These are phyloP conservation scores for Frankliniella fusca DNA, from an alignment of 2,888 invertebrate genomes.

Conservation along the genomic window DNA sequence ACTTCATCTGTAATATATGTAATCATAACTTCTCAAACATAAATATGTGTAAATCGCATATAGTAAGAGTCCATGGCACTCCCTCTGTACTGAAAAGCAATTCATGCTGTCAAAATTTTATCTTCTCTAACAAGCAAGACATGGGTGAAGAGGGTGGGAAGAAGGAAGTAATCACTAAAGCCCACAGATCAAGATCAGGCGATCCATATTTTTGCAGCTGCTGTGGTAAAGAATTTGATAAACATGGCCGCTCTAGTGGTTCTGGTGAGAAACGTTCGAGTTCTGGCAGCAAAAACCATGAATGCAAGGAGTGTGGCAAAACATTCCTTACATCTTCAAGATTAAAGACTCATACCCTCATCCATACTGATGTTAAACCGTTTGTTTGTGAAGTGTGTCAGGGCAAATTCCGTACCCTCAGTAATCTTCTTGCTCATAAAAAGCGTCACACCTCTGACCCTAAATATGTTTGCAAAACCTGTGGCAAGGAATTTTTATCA, in stretches of 20 bases:
- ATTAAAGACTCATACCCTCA: slow-evolving; percentile 3
- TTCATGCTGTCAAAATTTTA: background rate
- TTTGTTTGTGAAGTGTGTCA: background rate
- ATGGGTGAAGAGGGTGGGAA: too few species aligned
- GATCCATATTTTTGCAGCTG: background rate
- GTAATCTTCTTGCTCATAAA: background rate
- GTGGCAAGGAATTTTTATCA: slow-evolving; percentile 13
- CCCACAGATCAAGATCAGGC: too few species aligned
- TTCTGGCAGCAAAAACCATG: background rate
- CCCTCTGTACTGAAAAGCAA: background rate
- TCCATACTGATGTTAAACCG: background rate
- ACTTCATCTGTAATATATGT: slow-evolving; percentile 11
- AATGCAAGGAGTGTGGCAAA: slow-evolving; percentile 8
- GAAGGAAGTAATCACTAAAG: too few species aligned
- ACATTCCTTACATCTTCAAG: background rate
- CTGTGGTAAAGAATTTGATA: background rate
- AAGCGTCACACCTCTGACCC: background rate
- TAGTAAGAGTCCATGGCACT: background rate
- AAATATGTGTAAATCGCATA: slow-evolving; percentile 2
- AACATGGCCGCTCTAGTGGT: background rate
- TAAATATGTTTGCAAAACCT: slow-evolving; percentile 2
- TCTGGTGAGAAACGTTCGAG: background rate
- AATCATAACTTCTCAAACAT: slow-evolving; percentile 11
- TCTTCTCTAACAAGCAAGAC: background rate
- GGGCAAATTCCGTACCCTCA: background rate